Evolutionary conservation across 64 coral and sea anemone species (phyloP), one percentile per base, ranked within the genome.

Genomic region (Montipora cactus): DNA sequence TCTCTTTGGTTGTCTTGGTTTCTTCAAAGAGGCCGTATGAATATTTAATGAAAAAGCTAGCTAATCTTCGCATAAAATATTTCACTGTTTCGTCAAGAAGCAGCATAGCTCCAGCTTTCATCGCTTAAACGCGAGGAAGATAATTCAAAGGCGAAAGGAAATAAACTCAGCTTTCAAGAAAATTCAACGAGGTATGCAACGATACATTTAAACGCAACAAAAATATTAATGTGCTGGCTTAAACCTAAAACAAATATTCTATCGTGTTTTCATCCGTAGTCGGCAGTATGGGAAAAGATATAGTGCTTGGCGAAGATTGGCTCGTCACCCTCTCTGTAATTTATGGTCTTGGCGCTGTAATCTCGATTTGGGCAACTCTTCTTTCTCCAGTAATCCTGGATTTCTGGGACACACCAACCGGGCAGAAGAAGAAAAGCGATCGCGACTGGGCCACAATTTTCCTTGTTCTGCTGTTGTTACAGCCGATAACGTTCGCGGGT

Each of bases 281-380:
- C 53, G 53, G 11, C 19, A 82, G 84, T 16, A 97, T 92, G 88
- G 94, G 90, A 55, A 91, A 90, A 47, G 93, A 91, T 55, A 99
- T 99, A 9, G 93, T 96, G 16, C 89, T 99, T 49, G 95, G 95
- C 10, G 95, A 99, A 94, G 95, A 99, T 86, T 99, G 98, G 98
- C 76, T 99, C 14, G 96, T 99, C 9, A 96, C 98, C 0, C 74
- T 99, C 0, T 99, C 98, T 18, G 98, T 99, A 47, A 79, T 99
- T n/a, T 99, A 99, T 46, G 98, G 98, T 10, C 23, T 99, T 10
- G 98, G 89, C 47, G 95, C 95, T 16, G 92, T 99, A 5, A 25
- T 91, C 10, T 99, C 98, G 2, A 81, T 99, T 10, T 99, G 98
- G 98, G 92, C 90, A 7, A 94, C 95, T 45, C 16, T 99, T 7